Conservation (phyloP, 2,888 invertebrate genomes). For the Scaptomyza polygonia region DNA sequence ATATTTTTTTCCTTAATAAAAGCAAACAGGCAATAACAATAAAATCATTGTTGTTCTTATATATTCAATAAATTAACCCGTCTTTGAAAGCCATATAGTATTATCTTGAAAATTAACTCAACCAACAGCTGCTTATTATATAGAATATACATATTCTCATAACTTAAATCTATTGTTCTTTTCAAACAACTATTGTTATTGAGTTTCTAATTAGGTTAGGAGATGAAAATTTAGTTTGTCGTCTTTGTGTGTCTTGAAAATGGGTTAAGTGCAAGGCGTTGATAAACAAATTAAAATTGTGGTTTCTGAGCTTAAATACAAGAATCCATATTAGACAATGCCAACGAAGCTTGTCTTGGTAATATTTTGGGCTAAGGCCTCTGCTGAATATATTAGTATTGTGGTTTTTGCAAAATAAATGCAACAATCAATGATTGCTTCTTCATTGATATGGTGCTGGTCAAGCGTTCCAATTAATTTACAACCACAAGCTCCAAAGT, state of each 20-base stretch:
- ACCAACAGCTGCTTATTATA: too few relatives aligned
- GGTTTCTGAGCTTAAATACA: conserved; percentile 18
- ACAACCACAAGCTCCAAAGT: conserved; percentile 40
- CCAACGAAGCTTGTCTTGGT: conserved; percentile 1
- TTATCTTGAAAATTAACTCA: neutral
- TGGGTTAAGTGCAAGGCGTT: neutral
- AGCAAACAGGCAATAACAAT: conserved; percentile 31
- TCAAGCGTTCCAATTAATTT: conserved; percentile 61
- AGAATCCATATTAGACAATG: conserved; percentile 17
- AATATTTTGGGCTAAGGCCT: conserved; percentile 6
- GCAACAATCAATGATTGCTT: conserved; percentile 61
- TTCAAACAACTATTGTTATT: conserved; percentile 33
- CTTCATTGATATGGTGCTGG: conserved; percentile 19
- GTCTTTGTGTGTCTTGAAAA: conserved; percentile 3
- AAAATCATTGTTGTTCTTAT: conserved; percentile 34
- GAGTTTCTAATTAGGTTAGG: conserved; percentile 44
- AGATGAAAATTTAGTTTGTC: neutral
- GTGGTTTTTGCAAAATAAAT: conserved; percentile 43
- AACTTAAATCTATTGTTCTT: conserved; percentile 16
- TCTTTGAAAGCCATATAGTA: neutral
- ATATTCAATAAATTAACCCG: conserved; percentile 25
- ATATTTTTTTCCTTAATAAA: conserved; percentile 45
- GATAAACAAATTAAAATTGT: conserved; percentile 23
- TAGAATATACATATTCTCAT: conserved; percentile 28
- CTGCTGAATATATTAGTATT: conserved; percentile 56